Evolutionary conservation across 2,113 vertebrate genomes (phyloP).

Genomic region (Colius striatus): DNA sequence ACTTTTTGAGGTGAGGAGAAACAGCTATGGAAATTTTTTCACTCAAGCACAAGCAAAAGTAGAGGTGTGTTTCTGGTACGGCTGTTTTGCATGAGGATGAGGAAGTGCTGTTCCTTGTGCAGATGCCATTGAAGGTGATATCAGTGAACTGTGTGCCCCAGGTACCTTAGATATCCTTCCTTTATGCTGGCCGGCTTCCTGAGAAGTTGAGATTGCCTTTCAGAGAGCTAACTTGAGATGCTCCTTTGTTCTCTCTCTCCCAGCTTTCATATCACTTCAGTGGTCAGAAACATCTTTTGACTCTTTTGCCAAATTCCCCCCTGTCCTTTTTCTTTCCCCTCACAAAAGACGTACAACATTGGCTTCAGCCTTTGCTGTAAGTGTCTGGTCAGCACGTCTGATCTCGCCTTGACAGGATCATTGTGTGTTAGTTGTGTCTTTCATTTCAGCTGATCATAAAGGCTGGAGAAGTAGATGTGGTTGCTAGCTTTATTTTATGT

Average conservation of each 20-base stretch:
- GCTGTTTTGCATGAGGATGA: neutral
- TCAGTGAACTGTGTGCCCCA: neutral
- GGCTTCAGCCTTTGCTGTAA: neutral
- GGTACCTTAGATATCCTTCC: neutral
- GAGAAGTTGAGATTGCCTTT: neutral
- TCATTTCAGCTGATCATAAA: neutral
- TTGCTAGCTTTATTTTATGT: neutral
- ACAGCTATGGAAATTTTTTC: neutral
- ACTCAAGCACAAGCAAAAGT: neutral
- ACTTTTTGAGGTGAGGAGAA: neutral
- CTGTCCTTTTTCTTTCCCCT: neutral
- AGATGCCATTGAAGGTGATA: neutral
- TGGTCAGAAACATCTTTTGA: neutral
- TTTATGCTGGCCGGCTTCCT: neutral
- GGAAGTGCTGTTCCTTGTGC: neutral
- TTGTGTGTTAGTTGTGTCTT: neutral
- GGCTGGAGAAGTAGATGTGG: neutral
- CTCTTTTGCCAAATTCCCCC: neutral
- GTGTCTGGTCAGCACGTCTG: neutral
- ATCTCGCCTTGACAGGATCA: neutral
- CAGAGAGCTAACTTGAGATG: neutral
- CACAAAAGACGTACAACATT: neutral
- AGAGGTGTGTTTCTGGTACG: neutral
- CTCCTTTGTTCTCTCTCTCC: neutral
- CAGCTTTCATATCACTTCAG: neutral